These are phyloP conservation scores for Tolmerus cingulatus DNA, from an alignment of 2,888 invertebrate species.

Conservation along the genomic window DNA sequence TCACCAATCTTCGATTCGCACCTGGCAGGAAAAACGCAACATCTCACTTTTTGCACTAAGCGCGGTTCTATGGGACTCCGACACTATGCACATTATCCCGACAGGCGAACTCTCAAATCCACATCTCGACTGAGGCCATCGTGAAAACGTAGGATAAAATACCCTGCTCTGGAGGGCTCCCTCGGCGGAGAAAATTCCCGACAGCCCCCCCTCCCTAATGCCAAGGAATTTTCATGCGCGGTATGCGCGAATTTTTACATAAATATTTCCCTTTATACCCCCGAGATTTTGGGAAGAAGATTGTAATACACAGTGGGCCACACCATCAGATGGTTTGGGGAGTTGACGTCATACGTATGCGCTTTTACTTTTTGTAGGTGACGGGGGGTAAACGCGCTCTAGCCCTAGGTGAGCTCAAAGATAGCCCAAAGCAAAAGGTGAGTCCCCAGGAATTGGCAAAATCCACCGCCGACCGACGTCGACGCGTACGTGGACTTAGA, in stretches of 20 bases:
- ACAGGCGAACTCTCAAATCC: conserved; percentile 33
- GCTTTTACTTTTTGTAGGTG: conserved; percentile 28
- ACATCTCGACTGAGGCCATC: conserved; percentile 40
- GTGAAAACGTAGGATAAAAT: background rate
- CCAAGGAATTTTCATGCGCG: conserved; percentile 10
- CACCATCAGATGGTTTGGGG: background rate
- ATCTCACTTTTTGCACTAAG: conserved; percentile 5
- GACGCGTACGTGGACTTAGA: background rate
- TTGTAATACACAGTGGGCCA: conserved; percentile 13
- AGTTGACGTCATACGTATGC: conserved; percentile 29
- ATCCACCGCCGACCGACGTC: background rate
- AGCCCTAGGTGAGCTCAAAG: background rate
- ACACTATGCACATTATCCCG: conserved; percentile 7
- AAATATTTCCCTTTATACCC: background rate
- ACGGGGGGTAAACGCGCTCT: background rate
- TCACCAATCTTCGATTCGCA: background rate
- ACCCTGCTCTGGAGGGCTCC: background rate
- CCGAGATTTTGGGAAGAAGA: background rate
- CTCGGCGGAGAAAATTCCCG: conserved; percentile 6
- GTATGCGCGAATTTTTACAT: background rate
- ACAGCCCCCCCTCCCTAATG: background rate
- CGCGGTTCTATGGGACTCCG: conserved; percentile 3
- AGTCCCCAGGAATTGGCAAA: background rate
- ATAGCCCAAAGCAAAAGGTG: background rate
- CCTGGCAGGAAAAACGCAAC: background rate